A percentile compares a stretch with the other conserved stretches of the same genome.
phyloP scores from a whole-genome alignment of 2,888 invertebrate species.

The Tipula vernalis region DNA sequence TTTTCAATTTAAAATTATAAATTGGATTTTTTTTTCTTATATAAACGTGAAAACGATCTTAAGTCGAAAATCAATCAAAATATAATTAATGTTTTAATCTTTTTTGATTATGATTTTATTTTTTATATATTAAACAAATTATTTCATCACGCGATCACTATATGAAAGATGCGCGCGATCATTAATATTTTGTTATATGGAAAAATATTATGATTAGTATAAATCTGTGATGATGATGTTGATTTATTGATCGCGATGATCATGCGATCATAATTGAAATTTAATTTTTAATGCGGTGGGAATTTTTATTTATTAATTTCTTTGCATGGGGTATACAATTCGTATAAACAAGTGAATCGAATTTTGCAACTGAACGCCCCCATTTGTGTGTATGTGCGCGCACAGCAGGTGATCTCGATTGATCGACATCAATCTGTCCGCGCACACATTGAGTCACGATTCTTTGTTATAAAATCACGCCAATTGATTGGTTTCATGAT shows the following conservation, averaged over 20 bases:
- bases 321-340: not conserved
- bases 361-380: slow-evolving; percentile 8
- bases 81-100: slow-evolving; percentile 4
- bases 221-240: not conserved
- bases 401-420: not conserved
- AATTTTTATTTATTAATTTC: slow-evolving; percentile 4
- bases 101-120: not conserved
- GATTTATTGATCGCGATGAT: not conserved
- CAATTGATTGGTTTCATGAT: not conserved
- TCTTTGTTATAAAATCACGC: not conserved
- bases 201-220: not conserved
- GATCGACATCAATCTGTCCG: slow-evolving; percentile 8
- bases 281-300: not conserved
- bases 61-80: not conserved
- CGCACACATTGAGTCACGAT: slow-evolving; percentile 5
- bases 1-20: not conserved
- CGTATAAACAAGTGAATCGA: slow-evolving; percentile 9
- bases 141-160: slow-evolving; percentile 4
- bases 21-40: not conserved
- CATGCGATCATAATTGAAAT: slow-evolving; percentile 4
- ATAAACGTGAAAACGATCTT: not conserved
- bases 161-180: not conserved
- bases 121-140: not conserved
- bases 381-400: not conserved
- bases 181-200: not conserved